Conservation (phyloP, 2,113 vertebrate species). For the Manacus vitellinus region DNA sequence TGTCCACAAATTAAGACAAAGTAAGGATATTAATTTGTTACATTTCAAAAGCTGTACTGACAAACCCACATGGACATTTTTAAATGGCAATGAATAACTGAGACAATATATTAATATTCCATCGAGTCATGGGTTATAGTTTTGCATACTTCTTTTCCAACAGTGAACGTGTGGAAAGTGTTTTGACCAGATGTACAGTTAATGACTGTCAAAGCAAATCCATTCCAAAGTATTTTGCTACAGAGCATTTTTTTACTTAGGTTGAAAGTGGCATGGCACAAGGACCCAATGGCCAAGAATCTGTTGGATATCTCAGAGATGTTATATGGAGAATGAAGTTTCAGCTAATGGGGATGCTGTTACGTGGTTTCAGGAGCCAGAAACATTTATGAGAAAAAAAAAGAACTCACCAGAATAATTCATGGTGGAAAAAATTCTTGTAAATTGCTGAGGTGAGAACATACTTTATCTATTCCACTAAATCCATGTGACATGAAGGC, state of each 20-base stretch:
- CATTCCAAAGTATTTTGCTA: slow-evolving; percentile 18
- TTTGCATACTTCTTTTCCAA: slow-evolving; percentile 58
- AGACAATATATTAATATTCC: slow-evolving; percentile 58
- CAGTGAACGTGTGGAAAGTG: not conserved
- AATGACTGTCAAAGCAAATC: slow-evolving; percentile 46
- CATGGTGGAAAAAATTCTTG: not conserved
- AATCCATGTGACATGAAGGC: not conserved
- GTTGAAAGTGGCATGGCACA: not conserved
- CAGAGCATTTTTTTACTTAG: not conserved
- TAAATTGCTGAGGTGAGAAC: not conserved
- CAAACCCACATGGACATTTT: slow-evolving; percentile 66
- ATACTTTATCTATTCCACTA: not conserved
- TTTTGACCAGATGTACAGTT: slow-evolving; percentile 58
- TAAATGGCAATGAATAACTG: slow-evolving; percentile 60
- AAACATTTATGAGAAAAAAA: not conserved
- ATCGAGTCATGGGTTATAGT: slow-evolving; percentile 20
- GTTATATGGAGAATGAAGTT: not conserved
- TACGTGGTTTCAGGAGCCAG: not conserved
- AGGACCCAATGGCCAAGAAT: not conserved
- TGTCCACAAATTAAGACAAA: slow-evolving; percentile 78
- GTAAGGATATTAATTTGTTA: slow-evolving; percentile 74
- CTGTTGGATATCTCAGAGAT: not conserved
- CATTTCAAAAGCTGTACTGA: slow-evolving; percentile 71
- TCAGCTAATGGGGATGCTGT: not conserved
- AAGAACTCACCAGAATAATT: not conserved